Conservation (phyloP, 2,797 vertebrate species). For the Hemibagrus guttatus region DNA sequence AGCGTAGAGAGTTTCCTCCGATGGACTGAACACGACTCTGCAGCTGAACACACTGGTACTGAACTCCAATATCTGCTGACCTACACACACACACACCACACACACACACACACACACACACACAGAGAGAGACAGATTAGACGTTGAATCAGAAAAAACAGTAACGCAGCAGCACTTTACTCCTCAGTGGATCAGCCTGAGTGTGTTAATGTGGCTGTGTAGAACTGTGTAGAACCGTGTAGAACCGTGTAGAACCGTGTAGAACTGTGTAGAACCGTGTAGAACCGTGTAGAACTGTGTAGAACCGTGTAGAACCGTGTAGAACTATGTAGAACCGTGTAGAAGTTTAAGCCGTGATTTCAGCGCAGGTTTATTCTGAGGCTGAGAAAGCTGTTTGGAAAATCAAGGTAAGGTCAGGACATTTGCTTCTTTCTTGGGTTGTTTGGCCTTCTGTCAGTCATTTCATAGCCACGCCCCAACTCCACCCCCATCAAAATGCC, state of each 20-base stretch:
- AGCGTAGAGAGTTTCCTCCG: constrained; percentile 81
- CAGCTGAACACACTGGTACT: constrained; percentile 84
- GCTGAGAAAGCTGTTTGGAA: background rate
- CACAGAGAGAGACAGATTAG: background rate
- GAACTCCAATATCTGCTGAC: constrained; percentile 86
- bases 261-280: too few relatives aligned
- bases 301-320: too few relatives aligned
- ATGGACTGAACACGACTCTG: constrained; percentile 87
- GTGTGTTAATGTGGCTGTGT: too few relatives aligned
- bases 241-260: too few relatives aligned
- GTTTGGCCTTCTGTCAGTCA: background rate
- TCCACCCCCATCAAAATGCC: too few relatives aligned
- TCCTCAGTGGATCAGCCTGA: background rate
- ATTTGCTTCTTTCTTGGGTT: too few relatives aligned
- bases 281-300: too few relatives aligned
- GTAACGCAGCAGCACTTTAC: background rate
- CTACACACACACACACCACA: constrained; percentile 62
- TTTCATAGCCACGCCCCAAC: background rate
- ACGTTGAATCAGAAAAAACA: background rate
- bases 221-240: too few relatives aligned
- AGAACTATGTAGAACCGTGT: too few relatives aligned
- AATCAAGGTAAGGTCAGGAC: background rate
- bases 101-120: constrained; percentile 12
- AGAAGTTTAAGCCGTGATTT: background rate
- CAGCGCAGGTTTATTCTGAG: background rate